Base-by-base conservation (phyloP, 2,113 vertebrate genomes). In the Hypocryptadius cinnamomeus region DNA sequence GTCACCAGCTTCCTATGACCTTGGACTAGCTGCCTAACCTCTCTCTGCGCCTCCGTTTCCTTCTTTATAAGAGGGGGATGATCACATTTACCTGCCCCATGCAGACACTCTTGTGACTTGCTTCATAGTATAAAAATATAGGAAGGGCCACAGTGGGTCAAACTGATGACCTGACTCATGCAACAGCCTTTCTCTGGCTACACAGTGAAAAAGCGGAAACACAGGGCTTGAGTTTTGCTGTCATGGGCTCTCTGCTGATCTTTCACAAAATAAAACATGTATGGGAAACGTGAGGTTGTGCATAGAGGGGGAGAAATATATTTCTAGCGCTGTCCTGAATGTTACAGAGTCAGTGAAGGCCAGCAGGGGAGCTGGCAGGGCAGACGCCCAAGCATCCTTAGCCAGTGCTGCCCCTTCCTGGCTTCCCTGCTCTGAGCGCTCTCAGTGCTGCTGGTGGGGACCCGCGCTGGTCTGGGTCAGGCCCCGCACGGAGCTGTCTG, bases 1-100 rank as follows among this genome's bases (percentile, higher is more conserved):
- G 80, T 95, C 92, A 94, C 78, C 77, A 94, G 76, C 85, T 96
- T 96, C 94, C 94, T 95, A 92, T 87, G 93, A 92, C 94, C 89
- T 94, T 82, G 82, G 68, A 88, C 66, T 72, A 71, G 84, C 83
- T 5, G 35, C 35, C 65, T 92, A 88, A 77, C 50, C 69, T 93
- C 71, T 90, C 76, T 23, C 4, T 64, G 57, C n/a, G 47, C 80
- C 85, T 96, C 53, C 11, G 4, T 70, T 95, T 95, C 92, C 86
- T 96, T 60, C n/a, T 82, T 23, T 80, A 50, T 74, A 42, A 81
- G 82, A 78, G 15, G 33, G 30, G 73, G 56, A 48, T 12, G 39
- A 73, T 57, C 33, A 45, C 42, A 69, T 54, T 81, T 86, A 96
- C 86, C 93, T 95, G 86, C 27, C 14, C 37, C 51, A 6, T 57